Base-by-base conservation (phyloP, 2,888 invertebrate species). In the Phytoseiulus persimilis region DNA sequence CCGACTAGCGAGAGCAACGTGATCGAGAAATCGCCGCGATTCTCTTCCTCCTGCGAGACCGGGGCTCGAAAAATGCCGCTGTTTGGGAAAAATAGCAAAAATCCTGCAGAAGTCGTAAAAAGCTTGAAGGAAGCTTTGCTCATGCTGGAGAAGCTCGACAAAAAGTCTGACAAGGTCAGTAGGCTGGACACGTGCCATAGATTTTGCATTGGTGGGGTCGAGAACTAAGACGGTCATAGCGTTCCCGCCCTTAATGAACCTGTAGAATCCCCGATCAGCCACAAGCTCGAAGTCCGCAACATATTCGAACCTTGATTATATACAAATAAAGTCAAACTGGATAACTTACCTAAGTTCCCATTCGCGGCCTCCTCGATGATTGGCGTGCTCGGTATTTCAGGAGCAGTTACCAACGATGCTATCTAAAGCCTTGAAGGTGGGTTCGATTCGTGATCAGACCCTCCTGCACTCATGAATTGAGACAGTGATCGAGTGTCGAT, bases 21-120 rank as follows among this genome's bases (percentile, higher is more conserved):
- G 3, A 65, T 18, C 9, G 65, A 65, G 18, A 65, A 28, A 65
- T 18, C 18, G 65, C 18, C 23, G 1, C 5, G 65, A 28, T 23
- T 65, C 65, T 1, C 28, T 28, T 2, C 5, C 9, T 3, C 1
- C 28, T 28, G 5, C 65, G 65, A 11, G 65, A 65, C 18, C 5
- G 18, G 18, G 2, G 23, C 23, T 23, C 1, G 18, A 6, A 65
- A 33, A n/a, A 87, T 87, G 87, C 87, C 87, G 33, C 33, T 87
- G 14, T 87, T 87, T 33, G 87, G 87, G 11, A 87, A 87, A 32
- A 33, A 87, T 33, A 87, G 45, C 32, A 87, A 33, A 31, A 87
- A 87, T 45, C 87, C 87, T 45, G 87, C 87, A n/a, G 87, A 87
- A 31, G 87, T 87, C 39, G 87, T 87, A 11, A 87, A 87, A 32